Conservation (phyloP, 1,140 invertebrate genomes). For the Maniola jurtina region DNA sequence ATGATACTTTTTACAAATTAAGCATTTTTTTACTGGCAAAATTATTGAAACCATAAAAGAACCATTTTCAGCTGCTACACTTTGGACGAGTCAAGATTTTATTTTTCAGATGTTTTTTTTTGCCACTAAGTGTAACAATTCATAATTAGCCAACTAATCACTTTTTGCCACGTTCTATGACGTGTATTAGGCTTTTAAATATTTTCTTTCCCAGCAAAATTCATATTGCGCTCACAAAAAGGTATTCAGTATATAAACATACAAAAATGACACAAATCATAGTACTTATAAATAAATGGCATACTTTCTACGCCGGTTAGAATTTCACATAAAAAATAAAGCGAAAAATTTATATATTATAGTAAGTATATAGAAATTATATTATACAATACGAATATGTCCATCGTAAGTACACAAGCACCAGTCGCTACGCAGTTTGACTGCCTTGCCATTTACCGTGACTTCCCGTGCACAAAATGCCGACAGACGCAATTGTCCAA, state of each 20-base stretch:
- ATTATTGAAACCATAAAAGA: too few species aligned
- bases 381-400: conserved; percentile 50
- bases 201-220: conserved; percentile 15
- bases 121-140: too few species aligned
- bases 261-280: conserved; percentile 36
- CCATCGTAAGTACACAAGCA: conserved; percentile 75
- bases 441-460: conserved; percentile 54
- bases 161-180: too few species aligned
- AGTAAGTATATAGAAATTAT: conserved; percentile 48
- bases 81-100: too few species aligned
- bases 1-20: too few species aligned
- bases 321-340: conserved; percentile 30
- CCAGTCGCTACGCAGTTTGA: conserved; percentile 61
- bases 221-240: conserved; percentile 45
- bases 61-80: too few species aligned
- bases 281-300: conserved; percentile 26
- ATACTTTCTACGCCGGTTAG: conserved; percentile 31
- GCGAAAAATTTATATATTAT: conserved; percentile 42
- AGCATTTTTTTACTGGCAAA: too few species aligned
- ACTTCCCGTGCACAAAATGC: conserved; percentile 35
- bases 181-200: too few species aligned
- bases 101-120: too few species aligned
- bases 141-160: too few species aligned
- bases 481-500: background rate
- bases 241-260: conserved; percentile 32